Percentiles rank a stretch among this genome's conserved stretches.
These are phyloP conservation scores for Drosophila tripunctata DNA, from an alignment of 2,888 invertebrate genomes.

Conservation along the genomic window DNA sequence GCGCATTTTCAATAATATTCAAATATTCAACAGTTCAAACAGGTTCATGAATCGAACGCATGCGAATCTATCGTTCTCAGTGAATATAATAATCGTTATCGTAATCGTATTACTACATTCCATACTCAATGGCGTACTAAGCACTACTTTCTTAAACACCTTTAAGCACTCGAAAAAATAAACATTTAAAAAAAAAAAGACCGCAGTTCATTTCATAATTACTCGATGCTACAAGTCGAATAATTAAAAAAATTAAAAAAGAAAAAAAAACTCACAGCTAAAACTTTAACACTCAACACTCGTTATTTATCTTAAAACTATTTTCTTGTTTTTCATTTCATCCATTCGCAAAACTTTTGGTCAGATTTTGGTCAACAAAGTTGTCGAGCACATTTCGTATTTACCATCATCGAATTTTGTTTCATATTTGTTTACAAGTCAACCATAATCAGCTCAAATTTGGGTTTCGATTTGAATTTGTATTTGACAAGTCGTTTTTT, in stretches of 20 bases:
- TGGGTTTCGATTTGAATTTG: slow-evolving; percentile 47
- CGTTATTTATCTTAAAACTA: slow-evolving; percentile 39
- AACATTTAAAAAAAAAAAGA: slow-evolving; percentile 23
- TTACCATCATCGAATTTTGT: slow-evolving; percentile 33
- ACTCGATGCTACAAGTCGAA: slow-evolving; percentile 24
- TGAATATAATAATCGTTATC: slow-evolving; percentile 34
- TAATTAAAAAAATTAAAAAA: slow-evolving; percentile 17
- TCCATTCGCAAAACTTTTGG: slow-evolving; percentile 24
- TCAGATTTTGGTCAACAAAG: slow-evolving; percentile 20
- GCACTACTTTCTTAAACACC: slow-evolving; percentile 56
- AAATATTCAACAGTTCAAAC: slow-evolving; percentile 16
- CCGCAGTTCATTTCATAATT: slow-evolving; percentile 56
- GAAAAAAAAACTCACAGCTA: slow-evolving; percentile 33
- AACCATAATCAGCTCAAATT: slow-evolving; percentile 50
- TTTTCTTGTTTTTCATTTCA: slow-evolving; percentile 31
- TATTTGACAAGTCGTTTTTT: slow-evolving; percentile 18
- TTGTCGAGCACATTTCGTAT: slow-evolving; percentile 7
- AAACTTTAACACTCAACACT: slow-evolving; percentile 53
- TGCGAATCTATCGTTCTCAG: slow-evolving; percentile 51
- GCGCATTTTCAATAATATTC: slow-evolving; percentile 25
- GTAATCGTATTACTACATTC: background rate
- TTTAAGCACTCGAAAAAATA: slow-evolving; percentile 47
- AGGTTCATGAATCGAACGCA: slow-evolving; percentile 36
- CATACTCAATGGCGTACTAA: slow-evolving; percentile 32
- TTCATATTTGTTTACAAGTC: slow-evolving; percentile 15